phyloP scores from a whole-genome alignment of 2,888 invertebrate species.

The Trichogramma dendrolimi region DNA sequence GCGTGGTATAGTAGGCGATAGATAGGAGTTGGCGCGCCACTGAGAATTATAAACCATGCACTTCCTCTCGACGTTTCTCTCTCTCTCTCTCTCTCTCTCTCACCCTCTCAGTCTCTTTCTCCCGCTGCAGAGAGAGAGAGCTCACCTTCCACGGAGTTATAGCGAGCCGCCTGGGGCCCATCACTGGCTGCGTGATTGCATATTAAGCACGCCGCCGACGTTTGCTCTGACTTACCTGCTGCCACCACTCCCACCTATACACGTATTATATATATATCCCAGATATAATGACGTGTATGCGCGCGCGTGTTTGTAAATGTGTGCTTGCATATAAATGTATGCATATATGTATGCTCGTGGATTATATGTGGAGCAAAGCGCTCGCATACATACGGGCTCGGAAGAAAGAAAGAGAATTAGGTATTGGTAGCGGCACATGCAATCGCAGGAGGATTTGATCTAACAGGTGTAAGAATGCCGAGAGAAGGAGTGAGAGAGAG shows the following conservation, averaged over 20 bases:
- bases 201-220: conserved; percentile 38
- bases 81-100: conserved; percentile 8
- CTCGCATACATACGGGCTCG: too few species aligned
- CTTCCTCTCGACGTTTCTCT: conserved; percentile 12
- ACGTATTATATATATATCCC: too few species aligned
- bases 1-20: too few species aligned
- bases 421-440: background rate
- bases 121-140: background rate
- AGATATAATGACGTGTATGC: too few species aligned
- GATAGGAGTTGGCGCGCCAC: too few species aligned
- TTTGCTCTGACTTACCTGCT: too few species aligned
- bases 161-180: conserved; percentile 35
- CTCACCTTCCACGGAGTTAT: conserved; percentile 8
- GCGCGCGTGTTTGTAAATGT: too few species aligned
- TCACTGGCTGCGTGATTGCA: conserved; percentile 40
- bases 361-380: too few species aligned
- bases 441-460: conserved; percentile 17
- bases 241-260: too few species aligned
- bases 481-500: background rate
- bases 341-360: too few species aligned
- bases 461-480: conserved; percentile 26
- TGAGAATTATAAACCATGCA: background rate
- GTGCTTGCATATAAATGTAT: too few species aligned
- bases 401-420: too few species aligned
- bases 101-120: conserved; percentile 12